Evolutionary conservation across 1,140 invertebrate species (phyloP).

Genomic region (Branchinecta lindahli): DNA sequence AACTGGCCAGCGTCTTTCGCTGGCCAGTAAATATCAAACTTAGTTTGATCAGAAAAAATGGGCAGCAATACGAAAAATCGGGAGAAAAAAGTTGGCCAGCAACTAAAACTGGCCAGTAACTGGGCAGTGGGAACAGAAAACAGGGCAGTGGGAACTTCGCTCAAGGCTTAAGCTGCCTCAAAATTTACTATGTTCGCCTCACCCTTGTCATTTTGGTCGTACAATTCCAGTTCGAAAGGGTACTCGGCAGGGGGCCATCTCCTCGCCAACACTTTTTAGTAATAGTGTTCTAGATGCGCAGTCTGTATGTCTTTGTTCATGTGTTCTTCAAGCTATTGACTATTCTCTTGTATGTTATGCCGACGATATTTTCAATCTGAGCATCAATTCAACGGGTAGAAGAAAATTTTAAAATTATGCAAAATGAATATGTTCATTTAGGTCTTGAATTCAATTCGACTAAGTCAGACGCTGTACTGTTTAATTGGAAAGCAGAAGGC

Average conservation of each 20-base stretch:
- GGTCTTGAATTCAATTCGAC: constrained; percentile 4
- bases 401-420: too few species aligned
- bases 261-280: constrained; percentile 4
- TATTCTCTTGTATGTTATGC: constrained; percentile 1
- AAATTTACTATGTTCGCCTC: neutral
- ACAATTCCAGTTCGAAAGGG: constrained; percentile 4
- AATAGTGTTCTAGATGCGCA: constrained; percentile 5
- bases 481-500: constrained; percentile 5
- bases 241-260: constrained; percentile 3
- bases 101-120: too few species aligned
- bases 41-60: too few species aligned
- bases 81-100: too few species aligned
- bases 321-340: constrained; percentile 9
- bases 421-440: neutral
- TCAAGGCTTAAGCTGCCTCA: constrained; percentile 7
- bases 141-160: too few species aligned
- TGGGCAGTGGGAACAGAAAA: too few species aligned
- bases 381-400: constrained; percentile 4
- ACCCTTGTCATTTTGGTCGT: constrained; percentile 5
- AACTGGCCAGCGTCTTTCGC: too few species aligned
- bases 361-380: constrained; percentile 4
- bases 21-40: too few species aligned
- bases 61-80: too few species aligned
- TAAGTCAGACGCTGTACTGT: constrained; percentile 4
- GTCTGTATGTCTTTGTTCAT: constrained; percentile 2